These are phyloP conservation scores for Standfussiana lucernea DNA, from an alignment of 2,888 invertebrate species.

Conservation along the genomic window DNA sequence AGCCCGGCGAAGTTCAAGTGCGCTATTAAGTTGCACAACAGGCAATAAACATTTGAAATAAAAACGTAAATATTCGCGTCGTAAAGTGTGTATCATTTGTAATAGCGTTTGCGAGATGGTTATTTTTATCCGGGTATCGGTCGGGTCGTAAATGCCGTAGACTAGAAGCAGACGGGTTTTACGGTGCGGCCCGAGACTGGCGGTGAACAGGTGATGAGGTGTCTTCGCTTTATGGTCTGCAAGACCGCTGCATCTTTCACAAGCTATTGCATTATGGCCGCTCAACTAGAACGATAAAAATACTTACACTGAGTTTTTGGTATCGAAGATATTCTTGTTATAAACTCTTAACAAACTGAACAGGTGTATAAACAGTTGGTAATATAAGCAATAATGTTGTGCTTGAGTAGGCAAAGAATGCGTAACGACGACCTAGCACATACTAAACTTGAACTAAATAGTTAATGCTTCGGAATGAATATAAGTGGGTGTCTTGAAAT, in stretches of 20 bases:
- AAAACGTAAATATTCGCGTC: conserved; percentile 86
- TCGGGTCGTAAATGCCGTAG: conserved; percentile 87
- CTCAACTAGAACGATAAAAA: conserved; percentile 60
- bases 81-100: conserved; percentile 79
- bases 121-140: conserved; percentile 87
- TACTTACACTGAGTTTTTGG: conserved; percentile 35
- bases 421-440: background rate
- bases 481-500: background rate
- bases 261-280: conserved; percentile 69
- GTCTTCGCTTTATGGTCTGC: conserved; percentile 73
- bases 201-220: conserved; percentile 82
- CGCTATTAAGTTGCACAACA: conserved; percentile 89
- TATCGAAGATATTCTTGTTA: conserved; percentile 11
- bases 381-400: conserved; percentile 17
- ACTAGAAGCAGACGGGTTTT: conserved; percentile 89
- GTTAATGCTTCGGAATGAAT: conserved; percentile 9
- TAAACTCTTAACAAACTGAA: conserved; percentile 3
- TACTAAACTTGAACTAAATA: conserved; percentile 41
- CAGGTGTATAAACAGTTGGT: conserved; percentile 15
- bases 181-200: conserved; percentile 76
- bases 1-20: conserved; percentile 88
- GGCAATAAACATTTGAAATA: conserved; percentile 87
- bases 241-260: conserved; percentile 71
- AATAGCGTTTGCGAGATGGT: conserved; percentile 79
- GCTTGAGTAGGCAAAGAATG: conserved; percentile 4